phyloP scores from a whole-genome alignment of 2,113 vertebrate species.

The Lathamus discolor region DNA sequence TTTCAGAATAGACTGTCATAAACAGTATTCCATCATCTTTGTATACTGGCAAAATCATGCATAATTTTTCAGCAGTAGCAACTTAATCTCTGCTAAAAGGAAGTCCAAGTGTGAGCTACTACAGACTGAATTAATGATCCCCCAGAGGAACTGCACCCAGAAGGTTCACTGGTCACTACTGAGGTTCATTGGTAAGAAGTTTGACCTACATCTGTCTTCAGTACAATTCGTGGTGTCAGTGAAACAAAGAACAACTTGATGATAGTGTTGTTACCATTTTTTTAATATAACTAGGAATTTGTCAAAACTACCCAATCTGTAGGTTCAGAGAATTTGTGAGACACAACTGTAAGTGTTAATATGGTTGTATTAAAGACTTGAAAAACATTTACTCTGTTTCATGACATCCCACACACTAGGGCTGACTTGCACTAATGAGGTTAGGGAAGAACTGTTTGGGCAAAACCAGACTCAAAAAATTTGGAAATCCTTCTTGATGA shows the following conservation, averaged over 20 bases:
- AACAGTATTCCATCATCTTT: not conserved
- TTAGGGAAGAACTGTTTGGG: not conserved
- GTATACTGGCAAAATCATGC: not conserved
- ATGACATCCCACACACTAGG: not conserved
- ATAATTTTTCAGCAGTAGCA: not conserved
- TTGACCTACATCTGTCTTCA: not conserved
- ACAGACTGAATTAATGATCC: slow-evolving; percentile 2
- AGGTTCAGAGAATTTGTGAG: not conserved
- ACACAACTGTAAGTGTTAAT: not conserved
- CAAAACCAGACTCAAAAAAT: not conserved
- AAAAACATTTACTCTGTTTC: not conserved
- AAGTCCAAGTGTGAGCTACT: slow-evolving; percentile 17
- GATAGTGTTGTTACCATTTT: not conserved
- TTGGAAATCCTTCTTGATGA: not conserved
- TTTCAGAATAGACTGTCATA: not conserved
- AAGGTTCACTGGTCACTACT: not conserved
- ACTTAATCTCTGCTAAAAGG: not conserved
- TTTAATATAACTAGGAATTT: not conserved
- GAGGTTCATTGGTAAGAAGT: not conserved
- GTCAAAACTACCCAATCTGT: not conserved
- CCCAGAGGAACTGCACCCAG: not conserved
- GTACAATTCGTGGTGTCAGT: not conserved
- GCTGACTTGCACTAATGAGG: not conserved
- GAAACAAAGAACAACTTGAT: not conserved
- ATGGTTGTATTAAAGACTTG: not conserved